These are phyloP conservation scores for Sisyra nigra DNA, from an alignment of 2,888 invertebrate species.

Conservation along the genomic window DNA sequence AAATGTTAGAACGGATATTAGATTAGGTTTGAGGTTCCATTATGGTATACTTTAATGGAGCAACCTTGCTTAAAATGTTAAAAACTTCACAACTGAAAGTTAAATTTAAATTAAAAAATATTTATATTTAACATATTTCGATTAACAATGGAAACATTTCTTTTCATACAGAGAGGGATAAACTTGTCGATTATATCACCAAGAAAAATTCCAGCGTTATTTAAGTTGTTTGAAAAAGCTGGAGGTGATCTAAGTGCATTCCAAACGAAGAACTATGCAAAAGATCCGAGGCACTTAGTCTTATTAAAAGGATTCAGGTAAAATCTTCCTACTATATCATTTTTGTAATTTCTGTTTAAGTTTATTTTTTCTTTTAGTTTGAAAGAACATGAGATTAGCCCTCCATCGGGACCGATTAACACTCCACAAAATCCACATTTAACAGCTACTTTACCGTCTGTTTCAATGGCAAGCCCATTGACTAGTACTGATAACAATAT, in stretches of 20 bases:
- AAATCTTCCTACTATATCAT: constrained; percentile 4
- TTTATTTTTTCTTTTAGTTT: constrained; percentile 25
- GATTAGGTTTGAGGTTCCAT: constrained; percentile 27
- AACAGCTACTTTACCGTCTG: constrained; percentile 22
- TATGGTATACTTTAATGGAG: constrained; percentile 16
- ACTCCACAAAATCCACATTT: constrained; percentile 23
- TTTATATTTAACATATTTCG: neutral
- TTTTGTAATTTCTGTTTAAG: constrained; percentile 13
- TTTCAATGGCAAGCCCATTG: constrained; percentile 34
- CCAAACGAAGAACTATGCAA: constrained; percentile 79
- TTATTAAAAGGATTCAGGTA: constrained; percentile 56
- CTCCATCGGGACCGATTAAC: constrained; percentile 26
- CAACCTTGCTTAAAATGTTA: constrained; percentile 26
- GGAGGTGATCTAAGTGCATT: constrained; percentile 68
- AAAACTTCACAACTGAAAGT: constrained; percentile 19
- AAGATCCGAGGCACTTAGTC: constrained; percentile 70
- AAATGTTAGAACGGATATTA: constrained; percentile 26
- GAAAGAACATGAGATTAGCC: constrained; percentile 54
- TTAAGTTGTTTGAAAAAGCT: constrained; percentile 78
- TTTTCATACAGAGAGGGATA: constrained; percentile 47
- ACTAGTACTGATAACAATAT: constrained; percentile 38
- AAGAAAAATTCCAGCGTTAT: constrained; percentile 69
- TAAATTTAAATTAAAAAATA: neutral
- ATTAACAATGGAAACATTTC: constrained; percentile 4
- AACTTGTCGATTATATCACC: constrained; percentile 81